phyloP scores from a whole-genome alignment of 1,140 invertebrate genomes.

The Oncopodura yosiiana region DNA sequence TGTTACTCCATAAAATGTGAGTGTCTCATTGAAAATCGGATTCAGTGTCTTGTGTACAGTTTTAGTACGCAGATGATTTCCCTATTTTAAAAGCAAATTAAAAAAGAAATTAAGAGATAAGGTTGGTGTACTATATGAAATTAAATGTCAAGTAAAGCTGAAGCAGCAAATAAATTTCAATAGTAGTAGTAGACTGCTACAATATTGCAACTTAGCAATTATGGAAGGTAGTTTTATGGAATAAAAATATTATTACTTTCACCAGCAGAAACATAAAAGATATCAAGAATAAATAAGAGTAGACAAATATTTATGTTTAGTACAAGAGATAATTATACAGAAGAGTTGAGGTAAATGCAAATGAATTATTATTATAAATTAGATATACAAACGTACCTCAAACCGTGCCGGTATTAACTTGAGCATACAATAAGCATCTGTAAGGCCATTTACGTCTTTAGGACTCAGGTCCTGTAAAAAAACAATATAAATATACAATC shows the following conservation, averaged over 20 bases:
- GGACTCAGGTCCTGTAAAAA: conserved; percentile 54
- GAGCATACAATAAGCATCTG: conserved; percentile 82
- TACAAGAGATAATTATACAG: too few relatives aligned
- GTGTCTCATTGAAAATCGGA: conserved; percentile 86
- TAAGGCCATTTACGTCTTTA: conserved; percentile 81
- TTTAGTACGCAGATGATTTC: conserved; percentile 59
- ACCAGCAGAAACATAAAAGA: background rate
- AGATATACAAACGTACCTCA: conserved; percentile 42
- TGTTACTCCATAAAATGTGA: conserved; percentile 79
- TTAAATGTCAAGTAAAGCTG: too few relatives aligned
- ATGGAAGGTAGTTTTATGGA: too few relatives aligned
- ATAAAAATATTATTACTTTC: background rate
- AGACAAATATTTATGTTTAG: too few relatives aligned
- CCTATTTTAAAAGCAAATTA: conserved; percentile 21
- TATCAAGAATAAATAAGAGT: too few relatives aligned
- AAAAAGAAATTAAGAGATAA: background rate
- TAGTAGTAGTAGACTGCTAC: too few relatives aligned
- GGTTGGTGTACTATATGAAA: too few relatives aligned
- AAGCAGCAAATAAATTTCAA: too few relatives aligned
- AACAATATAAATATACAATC: too few relatives aligned
- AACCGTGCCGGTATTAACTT: conserved; percentile 66
- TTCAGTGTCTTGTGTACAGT: conserved; percentile 85
- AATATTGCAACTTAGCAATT: too few relatives aligned
- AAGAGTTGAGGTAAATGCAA: too few relatives aligned
- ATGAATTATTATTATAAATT: too few relatives aligned